Percentiles rank a stretch among this genome's conserved stretches.
phyloP scores from a whole-genome alignment of 2,113 vertebrate genomes.

The Mesembrinibis cayennensis region DNA sequence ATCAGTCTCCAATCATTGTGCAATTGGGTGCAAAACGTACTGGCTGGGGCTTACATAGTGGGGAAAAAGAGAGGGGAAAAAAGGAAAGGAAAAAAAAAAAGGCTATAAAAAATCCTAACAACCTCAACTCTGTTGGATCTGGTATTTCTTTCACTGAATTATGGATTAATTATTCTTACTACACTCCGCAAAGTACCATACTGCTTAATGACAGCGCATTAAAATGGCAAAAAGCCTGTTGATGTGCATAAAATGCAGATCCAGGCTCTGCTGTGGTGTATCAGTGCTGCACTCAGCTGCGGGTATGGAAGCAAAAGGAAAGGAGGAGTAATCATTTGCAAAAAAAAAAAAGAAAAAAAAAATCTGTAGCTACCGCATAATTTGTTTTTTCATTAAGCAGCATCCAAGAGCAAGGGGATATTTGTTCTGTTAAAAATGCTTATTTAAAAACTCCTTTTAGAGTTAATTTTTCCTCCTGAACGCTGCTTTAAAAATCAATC shows the following conservation, averaged over 20 bases:
- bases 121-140: background rate
- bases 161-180: background rate
- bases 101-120: rapidly evolving
- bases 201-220: background rate
- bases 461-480: background rate
- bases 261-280: background rate
- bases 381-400: constrained; percentile 41
- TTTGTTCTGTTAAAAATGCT: constrained; percentile 55
- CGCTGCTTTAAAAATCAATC: background rate
- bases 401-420: background rate
- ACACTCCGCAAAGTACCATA: background rate
- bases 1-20: background rate
- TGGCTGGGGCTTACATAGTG: background rate
- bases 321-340: background rate
- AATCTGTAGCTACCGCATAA: background rate
- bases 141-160: background rate
- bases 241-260: background rate
- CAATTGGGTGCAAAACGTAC: background rate
- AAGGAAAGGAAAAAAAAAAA: background rate
- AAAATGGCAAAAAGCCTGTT: background rate
- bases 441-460: constrained; percentile 22
- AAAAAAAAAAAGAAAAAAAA: background rate
- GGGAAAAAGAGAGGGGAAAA: background rate
- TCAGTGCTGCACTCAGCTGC: background rate
- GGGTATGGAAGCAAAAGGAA: background rate